Evolutionary conservation across 2,113 vertebrate genomes (phyloP).

Genomic region (Plestiodon gilberti): DNA sequence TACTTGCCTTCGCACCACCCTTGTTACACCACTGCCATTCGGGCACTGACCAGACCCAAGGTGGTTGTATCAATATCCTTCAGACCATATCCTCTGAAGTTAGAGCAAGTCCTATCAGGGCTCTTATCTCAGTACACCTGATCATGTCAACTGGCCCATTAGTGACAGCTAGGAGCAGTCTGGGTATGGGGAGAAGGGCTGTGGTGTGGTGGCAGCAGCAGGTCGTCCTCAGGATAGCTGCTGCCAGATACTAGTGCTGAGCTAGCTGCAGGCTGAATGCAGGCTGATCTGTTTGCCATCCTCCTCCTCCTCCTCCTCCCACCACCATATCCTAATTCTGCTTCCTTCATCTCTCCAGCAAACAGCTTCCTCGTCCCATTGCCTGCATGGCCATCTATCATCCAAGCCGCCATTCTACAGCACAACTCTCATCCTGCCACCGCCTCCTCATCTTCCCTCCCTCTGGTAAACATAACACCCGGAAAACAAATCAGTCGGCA

Average conservation of each 20-base stretch:
- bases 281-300: neutral
- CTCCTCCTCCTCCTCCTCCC: neutral
- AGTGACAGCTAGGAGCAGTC: too few species aligned
- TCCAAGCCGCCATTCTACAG: neutral
- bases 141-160: neutral
- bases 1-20: too few species aligned
- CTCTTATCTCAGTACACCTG: neutral
- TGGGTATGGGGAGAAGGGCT: too few species aligned
- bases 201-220: too few species aligned
- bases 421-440: too few species aligned
- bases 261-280: neutral
- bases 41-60: too few species aligned
- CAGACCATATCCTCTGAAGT: neutral
- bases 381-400: neutral
- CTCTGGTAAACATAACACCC: neutral
- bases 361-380: neutral
- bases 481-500: neutral
- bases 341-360: constrained; percentile 6
- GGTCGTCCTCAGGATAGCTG: neutral
- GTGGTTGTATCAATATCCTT: too few species aligned
- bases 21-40: too few species aligned
- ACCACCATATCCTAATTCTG: neutral
- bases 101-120: neutral
- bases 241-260: neutral
- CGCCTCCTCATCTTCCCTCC: neutral